Evolutionary conservation across 2,113 vertebrate species (phyloP), one percentile per base, ranked within the genome.

Genomic region (Gallinago media): DNA sequence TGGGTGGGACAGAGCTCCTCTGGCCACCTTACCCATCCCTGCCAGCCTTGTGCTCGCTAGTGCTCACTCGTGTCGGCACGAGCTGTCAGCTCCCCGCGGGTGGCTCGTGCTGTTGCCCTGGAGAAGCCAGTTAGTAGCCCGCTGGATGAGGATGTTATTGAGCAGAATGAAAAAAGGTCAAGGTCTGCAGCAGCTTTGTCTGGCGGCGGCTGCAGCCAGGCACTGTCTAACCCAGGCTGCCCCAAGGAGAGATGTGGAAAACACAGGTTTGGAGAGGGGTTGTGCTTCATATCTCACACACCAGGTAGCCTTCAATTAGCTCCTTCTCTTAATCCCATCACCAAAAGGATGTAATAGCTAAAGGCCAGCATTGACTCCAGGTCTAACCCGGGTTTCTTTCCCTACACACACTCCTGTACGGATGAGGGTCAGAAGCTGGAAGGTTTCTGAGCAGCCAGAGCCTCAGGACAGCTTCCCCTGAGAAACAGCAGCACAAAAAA

Each of bases 381-480:
- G 3, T 47, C 85, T 66, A 14, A 31, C 6, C 9, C 0, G 1
- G 6, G 11, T 1, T 13, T 46, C 20, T 44, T 25, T 12, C 42
- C 38, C 25, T 27, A 2, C 18, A 4, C 1, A 0, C 32, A 3
- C 40, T 50, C 52, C 47, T 25, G 18, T 21, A 3, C 7, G 10
- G n/a, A 32, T 44, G 40, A 32, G 49, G 52, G 20, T 38, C 20
- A 80, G 54, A 27, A 47, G 47, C 31, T 4, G 5, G 29, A 21
- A 21, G 22, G 40, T 36, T 62, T 84, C 73, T 44, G 52, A 50
- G 16, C 56, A 67, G 59, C 3, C 3, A 0, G 54, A 36, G 36
- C 36, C 36, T 36, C 36, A 36, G 36, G 36, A 36, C 36, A 36
- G 36, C 47, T 34, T 76, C 63, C 84, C 42, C 0, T 0, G 26